A percentile compares a stretch with the other conserved stretches of the same genome.
These are phyloP conservation scores for Acleris literana DNA, from an alignment of 2,888 invertebrate genomes.

Conservation along the genomic window DNA sequence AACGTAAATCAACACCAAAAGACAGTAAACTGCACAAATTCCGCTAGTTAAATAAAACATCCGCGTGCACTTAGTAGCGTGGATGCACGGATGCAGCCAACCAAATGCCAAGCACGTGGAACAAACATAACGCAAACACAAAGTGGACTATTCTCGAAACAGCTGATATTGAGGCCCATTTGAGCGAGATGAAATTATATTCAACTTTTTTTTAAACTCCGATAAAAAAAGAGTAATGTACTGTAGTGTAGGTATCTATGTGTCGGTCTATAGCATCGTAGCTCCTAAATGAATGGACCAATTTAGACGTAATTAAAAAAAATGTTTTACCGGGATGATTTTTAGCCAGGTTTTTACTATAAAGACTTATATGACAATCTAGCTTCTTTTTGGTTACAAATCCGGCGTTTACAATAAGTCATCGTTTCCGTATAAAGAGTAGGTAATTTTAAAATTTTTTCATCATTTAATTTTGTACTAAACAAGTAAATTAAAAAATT, in stretches of 20 bases:
- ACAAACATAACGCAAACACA: slow-evolving; percentile 26
- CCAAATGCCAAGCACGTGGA: slow-evolving; percentile 23
- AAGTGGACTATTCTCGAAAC: slow-evolving; percentile 17
- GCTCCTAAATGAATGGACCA: too few species aligned
- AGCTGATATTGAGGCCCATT: slow-evolving; percentile 13
- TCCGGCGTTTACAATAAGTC: too few species aligned
- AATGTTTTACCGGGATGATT: too few species aligned
- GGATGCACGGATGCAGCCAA: slow-evolving; percentile 20
- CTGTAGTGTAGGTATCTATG: background rate
- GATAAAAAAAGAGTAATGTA: background rate
- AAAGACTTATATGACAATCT: too few species aligned
- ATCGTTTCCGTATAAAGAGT: too few species aligned
- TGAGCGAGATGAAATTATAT: background rate
- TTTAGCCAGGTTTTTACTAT: too few species aligned
- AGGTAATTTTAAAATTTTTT: too few species aligned
- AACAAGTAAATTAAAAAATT: too few species aligned
- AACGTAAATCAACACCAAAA: slow-evolving; percentile 19
- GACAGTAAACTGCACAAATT: slow-evolving; percentile 23
- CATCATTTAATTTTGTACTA: too few species aligned
- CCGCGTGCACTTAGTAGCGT: slow-evolving; percentile 9
- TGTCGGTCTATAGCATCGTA: too few species aligned
- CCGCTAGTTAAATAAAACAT: slow-evolving; percentile 28
- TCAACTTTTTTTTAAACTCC: background rate
- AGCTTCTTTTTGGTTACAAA: too few species aligned
- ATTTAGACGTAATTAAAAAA: too few species aligned